Evolutionary conservation across 2,888 invertebrate genomes (phyloP), one percentile per base, ranked within the genome.

Genomic region (Mellilla xanthometata): DNA sequence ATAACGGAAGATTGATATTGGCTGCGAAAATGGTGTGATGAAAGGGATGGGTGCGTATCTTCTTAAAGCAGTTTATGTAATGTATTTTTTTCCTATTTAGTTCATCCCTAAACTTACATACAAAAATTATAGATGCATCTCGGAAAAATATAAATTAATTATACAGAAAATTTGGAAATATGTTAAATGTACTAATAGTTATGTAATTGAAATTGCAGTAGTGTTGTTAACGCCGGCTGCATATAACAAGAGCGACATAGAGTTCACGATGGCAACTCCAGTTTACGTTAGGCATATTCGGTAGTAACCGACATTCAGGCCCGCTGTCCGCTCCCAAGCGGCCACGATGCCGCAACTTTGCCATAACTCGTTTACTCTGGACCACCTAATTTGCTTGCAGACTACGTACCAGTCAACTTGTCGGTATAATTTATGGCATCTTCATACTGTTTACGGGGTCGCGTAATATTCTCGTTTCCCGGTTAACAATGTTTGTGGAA

Each of bases 361-460:
- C 72, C 71, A 74, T 83, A 84, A 83, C 81, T 81, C 79, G 83
- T 80, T 83, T 80, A 81, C 78, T 66, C 72, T 68, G 68, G 69
- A 70, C 78, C 75, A 69, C 69, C 77, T 83, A 84, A 82, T 83
- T 84, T 81, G 79, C 75, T 77, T 74, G 70, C 75, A 65, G 68
- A 72, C 69, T 70, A 65, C 71, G 67, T 70, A 76, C 70, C 70
- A 72, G 71, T 68, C 76, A 70, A 75, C 72, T 72, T 74, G 74
- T 74, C 74, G 66, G 72, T 73, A 62, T 76, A 78, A 76, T 80
- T 76, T 78, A 80, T 74, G 65, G 62, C 62, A 60, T 64, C 65
- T 67, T 72, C 61, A 63, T 59, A 58, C 54, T 63, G 61, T 68
- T 65, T 59, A 58, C 55, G 53, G 49, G 51, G 45, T 49, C 53